Evolutionary conservation across 2,797 vertebrate genomes (phyloP), one percentile per base, ranked within the genome.

Genomic region (Erithacus rubecula): DNA sequence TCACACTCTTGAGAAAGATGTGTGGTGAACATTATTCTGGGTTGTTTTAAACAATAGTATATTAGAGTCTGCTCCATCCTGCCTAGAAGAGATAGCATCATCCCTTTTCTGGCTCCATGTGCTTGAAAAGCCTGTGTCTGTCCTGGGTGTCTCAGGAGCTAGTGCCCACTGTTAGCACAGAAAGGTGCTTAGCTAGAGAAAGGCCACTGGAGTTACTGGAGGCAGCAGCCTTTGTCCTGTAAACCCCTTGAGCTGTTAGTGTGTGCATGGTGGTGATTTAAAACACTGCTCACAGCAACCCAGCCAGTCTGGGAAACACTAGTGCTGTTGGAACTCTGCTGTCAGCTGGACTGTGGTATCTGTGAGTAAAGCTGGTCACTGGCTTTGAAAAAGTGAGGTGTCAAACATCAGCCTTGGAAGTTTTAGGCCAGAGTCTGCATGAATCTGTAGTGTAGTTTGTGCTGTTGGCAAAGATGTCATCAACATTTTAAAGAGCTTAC

Each of bases 161-260:
- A 41, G 20, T 84, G 46, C 37, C 9, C 3, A 9, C 18, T 44
- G 5, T 44, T 68, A 32, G 16, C 22, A 12, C 5, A 11, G 43
- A 36, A 64, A 47, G 24, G 6, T 69, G 56, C 27, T 15, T 49
- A 53, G 36, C 15, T 39, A 36, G 43, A 62, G 51, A 62, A 52
- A 17, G 5, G 15, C 3, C 24, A 49, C 24, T 80, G 60, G 22
- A 18, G 19, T 82, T 87, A 22, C 23, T 46, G 75, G 11, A 65
- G 46, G 37, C 32, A 78, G 13, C 30, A 55, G 24, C 60, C 39
- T 91, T 88, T 6, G 4, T n/a, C n/a, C 37, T 70, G 20, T 32
- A 19, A 7, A 6, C 7, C 4, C 12, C 29, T 52, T 0, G 0
- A 47, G 34, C 44, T 89, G 8, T 34, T 68, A 29, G 41, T 21